Evolutionary conservation across 2,797 vertebrate species (phyloP).

Genomic region (Oophaga sylvatica): DNA sequence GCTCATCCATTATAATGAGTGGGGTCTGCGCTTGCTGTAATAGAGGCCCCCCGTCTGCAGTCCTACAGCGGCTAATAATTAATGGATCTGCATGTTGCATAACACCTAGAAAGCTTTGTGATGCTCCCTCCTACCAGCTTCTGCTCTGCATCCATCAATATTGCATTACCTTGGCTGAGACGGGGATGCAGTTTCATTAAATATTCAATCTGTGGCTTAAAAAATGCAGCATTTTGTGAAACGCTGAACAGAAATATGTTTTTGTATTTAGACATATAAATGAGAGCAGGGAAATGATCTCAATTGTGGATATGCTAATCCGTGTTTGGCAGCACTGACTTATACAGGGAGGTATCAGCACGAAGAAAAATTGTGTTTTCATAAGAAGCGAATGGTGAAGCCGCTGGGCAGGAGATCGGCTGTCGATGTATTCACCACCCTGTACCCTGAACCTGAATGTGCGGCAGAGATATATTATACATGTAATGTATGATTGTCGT

Average conservation of each 20-base stretch:
- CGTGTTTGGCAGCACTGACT: not conserved
- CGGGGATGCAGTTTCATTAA: slow-evolving; percentile 76
- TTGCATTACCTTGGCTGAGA: slow-evolving; percentile 71
- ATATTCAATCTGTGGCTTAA: slow-evolving; percentile 78
- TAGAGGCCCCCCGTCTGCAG: not conserved
- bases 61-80: slow-evolving; percentile 71
- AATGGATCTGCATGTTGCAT: slow-evolving; percentile 75
- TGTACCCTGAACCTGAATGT: not conserved
- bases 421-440: not conserved
- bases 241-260: slow-evolving; percentile 57
- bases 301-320: slow-evolving; percentile 18
- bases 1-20: not conserved
- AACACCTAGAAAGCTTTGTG: slow-evolving; percentile 77
- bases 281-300: not conserved
- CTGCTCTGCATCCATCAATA: slow-evolving; percentile 75
- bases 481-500: no score
- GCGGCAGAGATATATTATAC: no score
- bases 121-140: slow-evolving; percentile 68
- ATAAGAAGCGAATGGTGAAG: not conserved
- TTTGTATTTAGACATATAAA: slow-evolving; percentile 36
- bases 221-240: slow-evolving; percentile 70
- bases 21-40: not conserved
- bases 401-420: not conserved
- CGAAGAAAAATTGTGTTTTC: not conserved
- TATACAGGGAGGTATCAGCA: not conserved